A percentile compares a stretch with the other conserved stretches of the same genome.
Evolutionary conservation across 2,797 vertebrate species (phyloP).

Genomic region (Enteromius trimaculatus): DNA sequence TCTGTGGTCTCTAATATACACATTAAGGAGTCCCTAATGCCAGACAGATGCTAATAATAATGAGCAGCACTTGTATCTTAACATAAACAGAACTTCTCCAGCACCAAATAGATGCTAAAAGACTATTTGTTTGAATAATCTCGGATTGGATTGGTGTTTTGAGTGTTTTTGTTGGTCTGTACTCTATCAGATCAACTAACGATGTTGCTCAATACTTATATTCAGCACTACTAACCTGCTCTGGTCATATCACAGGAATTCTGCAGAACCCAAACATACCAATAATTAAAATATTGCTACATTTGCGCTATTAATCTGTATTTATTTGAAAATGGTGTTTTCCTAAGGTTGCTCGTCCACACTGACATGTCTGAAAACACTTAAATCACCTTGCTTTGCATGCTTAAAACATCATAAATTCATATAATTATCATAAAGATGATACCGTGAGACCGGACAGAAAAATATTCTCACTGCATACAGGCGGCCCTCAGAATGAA

Average conservation of each 20-base stretch:
- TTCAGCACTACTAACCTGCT: not conserved
- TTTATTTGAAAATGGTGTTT: not conserved
- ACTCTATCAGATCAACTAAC: not conserved
- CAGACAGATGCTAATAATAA: constrained; percentile 1
- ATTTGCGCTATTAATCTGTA: not conserved
- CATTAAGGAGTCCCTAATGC: not conserved
- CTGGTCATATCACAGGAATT: not conserved
- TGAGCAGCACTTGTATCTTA: not conserved
- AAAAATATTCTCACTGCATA: not conserved
- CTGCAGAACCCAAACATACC: not conserved
- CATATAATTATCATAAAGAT: not conserved
- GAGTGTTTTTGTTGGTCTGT: not conserved
- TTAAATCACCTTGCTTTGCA: not conserved
- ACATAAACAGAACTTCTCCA: not conserved
- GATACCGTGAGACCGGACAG: not conserved
- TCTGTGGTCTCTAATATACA: not conserved
- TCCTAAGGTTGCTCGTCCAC: not conserved
- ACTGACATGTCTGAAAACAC: not conserved
- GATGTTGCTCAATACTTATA: not conserved
- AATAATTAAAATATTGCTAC: not conserved
- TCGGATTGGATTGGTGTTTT: not conserved
- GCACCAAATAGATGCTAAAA: not conserved
- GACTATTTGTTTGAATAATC: not conserved
- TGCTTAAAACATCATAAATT: not conserved
- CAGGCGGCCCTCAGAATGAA: not conserved